Base-by-base conservation (phyloP, 1,140 invertebrate species). In the Penaeus japonicus region DNA sequence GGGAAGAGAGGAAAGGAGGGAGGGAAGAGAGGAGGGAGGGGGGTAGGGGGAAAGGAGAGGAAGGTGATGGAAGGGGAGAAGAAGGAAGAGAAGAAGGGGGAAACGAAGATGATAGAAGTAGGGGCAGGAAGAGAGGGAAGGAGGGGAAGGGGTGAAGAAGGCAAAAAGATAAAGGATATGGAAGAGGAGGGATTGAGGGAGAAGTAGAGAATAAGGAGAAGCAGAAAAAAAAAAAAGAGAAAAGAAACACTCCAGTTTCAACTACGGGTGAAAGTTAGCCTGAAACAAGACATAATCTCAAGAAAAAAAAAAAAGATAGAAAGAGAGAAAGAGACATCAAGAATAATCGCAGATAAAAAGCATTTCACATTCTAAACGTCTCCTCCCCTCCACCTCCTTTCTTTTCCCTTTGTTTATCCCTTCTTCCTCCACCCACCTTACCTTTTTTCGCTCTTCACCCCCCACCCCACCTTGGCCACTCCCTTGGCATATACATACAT, bases 241-340 rank as follows among this genome's bases (percentile, higher is more conserved):
- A 7, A 39, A 7, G 7, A 7, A n/a, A n/a, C n/a, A n/a, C n/a
- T n/a, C n/a, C n/a, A n/a, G n/a, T 59, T 59, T 59, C 57, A 59
- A n/a, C 18, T 59, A 18, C n/a, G 57, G 57, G 57, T 59, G 18
- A n/a, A 20, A 18, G n/a, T 59, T 59, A 20, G n/a, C 18, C 18
- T 59, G 18, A 59, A 20, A 18, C 57, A 59, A 18, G 57, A n/a
- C 57, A 59, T n/a, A n/a, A 18, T 59, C 57, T n/a, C 3, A 18
- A 65, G 59, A 65, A 18, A n/a, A n/a, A n/a, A n/a, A n/a, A n/a
- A n/a, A 27, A 65, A n/a, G 27, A 65, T 65, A 80, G 78, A 80
- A 32, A 80, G 32, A 80, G 78, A 80, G 78, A 53, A 47, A 80
- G 78, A 80, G 32, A 80, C 10, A n/a, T n/a, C n/a, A n/a, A n/a